Percentiles rank a stretch among this genome's conserved stretches.
These are phyloP conservation scores for Synanthedon tipuliformis DNA, from an alignment of 2,888 invertebrate species.

Conservation along the genomic window DNA sequence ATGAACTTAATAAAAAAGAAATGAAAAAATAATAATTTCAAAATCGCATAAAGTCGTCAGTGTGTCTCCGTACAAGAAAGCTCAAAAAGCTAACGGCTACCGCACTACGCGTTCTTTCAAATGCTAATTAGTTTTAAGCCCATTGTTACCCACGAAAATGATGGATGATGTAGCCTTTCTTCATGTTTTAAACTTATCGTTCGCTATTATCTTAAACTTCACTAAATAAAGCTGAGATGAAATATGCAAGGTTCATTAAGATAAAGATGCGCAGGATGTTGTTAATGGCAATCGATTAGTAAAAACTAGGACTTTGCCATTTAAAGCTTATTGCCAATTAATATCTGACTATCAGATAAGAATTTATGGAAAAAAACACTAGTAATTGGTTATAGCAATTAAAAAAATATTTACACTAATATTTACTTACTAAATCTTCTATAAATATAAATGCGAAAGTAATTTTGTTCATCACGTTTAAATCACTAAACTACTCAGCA, in stretches of 20 bases:
- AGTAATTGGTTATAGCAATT: too few relatives aligned
- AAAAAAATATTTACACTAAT: too few relatives aligned
- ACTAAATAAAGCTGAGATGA: background rate
- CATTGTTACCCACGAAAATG: slow-evolving; percentile 27
- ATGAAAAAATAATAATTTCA: background rate
- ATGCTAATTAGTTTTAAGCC: slow-evolving; percentile 41
- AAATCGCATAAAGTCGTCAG: slow-evolving; percentile 13
- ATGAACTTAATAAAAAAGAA: too few relatives aligned
- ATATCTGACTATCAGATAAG: too few relatives aligned
- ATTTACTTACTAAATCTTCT: too few relatives aligned
- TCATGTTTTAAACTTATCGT: background rate
- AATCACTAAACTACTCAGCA: too few relatives aligned
- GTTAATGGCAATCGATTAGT: background rate
- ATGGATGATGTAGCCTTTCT: background rate
- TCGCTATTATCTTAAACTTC: background rate
- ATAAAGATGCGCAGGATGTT: background rate
- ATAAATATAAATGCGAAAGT: too few relatives aligned
- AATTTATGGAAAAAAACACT: too few relatives aligned
- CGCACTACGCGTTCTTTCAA: slow-evolving; percentile 53
- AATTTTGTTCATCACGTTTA: too few relatives aligned
- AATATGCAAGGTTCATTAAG: background rate
- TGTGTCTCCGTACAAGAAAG: slow-evolving; percentile 20
- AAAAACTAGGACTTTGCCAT: background rate
- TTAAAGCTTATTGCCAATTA: background rate
- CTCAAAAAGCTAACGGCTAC: slow-evolving; percentile 38